phyloP scores from a whole-genome alignment of 2,888 invertebrate genomes.

The Drosophila cognata region DNA sequence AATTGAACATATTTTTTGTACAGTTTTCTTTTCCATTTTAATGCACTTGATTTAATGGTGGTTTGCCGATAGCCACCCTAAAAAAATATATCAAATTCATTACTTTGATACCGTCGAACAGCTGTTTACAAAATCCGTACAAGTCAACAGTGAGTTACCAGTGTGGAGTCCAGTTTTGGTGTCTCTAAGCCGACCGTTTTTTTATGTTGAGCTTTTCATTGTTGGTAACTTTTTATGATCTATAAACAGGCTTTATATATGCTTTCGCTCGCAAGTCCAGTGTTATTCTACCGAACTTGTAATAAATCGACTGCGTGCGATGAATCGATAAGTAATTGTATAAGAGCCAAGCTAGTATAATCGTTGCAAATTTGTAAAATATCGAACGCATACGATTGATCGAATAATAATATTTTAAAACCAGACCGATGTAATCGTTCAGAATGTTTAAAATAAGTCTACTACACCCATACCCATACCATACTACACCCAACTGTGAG shows the following conservation, averaged over 20 bases:
- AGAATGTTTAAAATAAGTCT: too few species aligned
- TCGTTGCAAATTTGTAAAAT: not conserved
- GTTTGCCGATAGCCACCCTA: not conserved
- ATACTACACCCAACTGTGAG: too few species aligned
- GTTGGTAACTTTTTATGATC: not conserved
- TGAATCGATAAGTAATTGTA: not conserved
- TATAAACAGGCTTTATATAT: not conserved
- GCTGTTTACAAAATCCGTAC: not conserved
- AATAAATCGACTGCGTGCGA: not conserved
- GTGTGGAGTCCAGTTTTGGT: not conserved
- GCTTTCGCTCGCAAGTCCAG: not conserved
- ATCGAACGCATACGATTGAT: not conserved
- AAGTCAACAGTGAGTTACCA: not conserved
- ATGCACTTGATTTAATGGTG: not conserved
- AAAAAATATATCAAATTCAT: not conserved
- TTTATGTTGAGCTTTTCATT: not conserved
- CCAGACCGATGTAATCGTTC: too few species aligned
- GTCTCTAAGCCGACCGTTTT: not conserved
- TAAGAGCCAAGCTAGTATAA: not conserved
- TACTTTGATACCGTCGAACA: not conserved
- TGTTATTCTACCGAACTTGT: not conserved
- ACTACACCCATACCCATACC: too few species aligned
- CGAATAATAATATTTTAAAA: too few species aligned
- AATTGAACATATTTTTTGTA: not conserved
- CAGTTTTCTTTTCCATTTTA: not conserved